Evolutionary conservation across 2,888 invertebrate genomes (phyloP), one percentile per base, ranked within the genome.

Genomic region (Tenthredo distinguenda): DNA sequence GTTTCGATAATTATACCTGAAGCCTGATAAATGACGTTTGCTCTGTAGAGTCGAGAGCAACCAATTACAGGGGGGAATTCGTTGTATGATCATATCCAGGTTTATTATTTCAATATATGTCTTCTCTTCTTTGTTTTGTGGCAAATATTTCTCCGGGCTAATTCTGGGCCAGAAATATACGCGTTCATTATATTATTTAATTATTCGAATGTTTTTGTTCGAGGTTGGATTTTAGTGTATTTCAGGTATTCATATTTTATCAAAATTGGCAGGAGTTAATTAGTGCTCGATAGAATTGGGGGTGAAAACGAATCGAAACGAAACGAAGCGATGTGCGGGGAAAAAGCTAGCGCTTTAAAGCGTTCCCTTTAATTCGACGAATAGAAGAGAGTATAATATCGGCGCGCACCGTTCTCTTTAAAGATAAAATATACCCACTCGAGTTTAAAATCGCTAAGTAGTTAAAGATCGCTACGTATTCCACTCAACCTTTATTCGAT

Each of bases 1-100:
- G 58, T 58, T 62, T 62, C 31, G 58, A 62, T 81, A 62, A 81
- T 62, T 58, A 81, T 62, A 37, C 40, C 62, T n/a, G 81, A 81
- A 81, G 40, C 81, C 81, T 62, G 40, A 81, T 37, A 81, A 81
- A 37, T 81, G 62, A 58, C 47, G 47, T 77, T 77, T 62, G 62
- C 21, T 62, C 58, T n/a, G 55, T 7, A 58, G 37, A 79, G 79
- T 58, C 6, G 37, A 79, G 58, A 62, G 21, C 55, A 79, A 15
- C 37, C 18, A 31, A 50, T 40, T 74, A 74, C 9, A 21, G 12
- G 43, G 43, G 21, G 18, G 26, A 74, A 74, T 74, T 74, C 18
- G 43, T 43, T 26, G 40, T 40, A 43, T 18, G 74, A 43, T 74
- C 21, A 34, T 68, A 68, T 34, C 34, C 68, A 34, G 68, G 68